Conservation (phyloP, 2,113 vertebrate genomes). For the Chloebia gouldiae region DNA sequence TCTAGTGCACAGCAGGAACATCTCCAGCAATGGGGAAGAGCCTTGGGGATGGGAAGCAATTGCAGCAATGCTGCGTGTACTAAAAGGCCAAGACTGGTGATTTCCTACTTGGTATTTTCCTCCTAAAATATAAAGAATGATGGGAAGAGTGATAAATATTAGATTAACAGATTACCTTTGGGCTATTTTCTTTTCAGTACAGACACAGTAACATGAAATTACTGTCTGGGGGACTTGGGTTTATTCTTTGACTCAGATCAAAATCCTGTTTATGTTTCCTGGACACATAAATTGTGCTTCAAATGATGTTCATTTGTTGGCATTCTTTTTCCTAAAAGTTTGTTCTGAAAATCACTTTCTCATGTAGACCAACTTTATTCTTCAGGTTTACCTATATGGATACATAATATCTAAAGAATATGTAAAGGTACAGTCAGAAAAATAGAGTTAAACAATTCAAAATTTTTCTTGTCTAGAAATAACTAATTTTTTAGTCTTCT, state of each 20-base stretch:
- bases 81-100: neutral
- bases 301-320: neutral
- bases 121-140: too few relatives aligned
- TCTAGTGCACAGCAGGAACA: neutral
- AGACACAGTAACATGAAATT: too few relatives aligned
- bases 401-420: neutral
- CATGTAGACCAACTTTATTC: neutral
- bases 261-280: neutral
- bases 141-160: neutral
- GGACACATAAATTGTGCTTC: neutral
- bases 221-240: fast-evolving
- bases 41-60: neutral
- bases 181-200: neutral
- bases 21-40: neutral
- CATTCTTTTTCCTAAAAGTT: neutral
- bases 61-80: neutral
- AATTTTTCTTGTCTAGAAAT: neutral
- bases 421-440: neutral
- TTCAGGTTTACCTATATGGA: neutral
- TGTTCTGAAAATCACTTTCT: neutral
- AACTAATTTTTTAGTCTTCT: neutral
- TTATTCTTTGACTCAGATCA: neutral
- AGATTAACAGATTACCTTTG: neutral
- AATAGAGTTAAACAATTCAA: neutral
- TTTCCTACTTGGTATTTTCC: neutral